Evolutionary conservation across 1,140 invertebrate genomes (phyloP).

Genomic region (Hydropsyche tenuis): DNA sequence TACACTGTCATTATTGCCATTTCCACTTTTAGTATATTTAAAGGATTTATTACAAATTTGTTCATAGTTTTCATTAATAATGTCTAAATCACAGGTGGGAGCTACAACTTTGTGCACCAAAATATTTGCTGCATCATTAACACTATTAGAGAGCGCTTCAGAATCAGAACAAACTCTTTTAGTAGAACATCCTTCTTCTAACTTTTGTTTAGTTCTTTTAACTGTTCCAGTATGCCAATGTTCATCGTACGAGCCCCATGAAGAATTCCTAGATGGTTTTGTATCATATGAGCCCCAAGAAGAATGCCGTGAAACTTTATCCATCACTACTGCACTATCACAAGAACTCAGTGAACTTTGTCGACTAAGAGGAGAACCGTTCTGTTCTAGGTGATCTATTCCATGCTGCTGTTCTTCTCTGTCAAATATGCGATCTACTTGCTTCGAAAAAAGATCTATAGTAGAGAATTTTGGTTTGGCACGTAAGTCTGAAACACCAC

Average conservation of each 20-base stretch:
- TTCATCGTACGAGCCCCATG: slow-evolving; percentile 77
- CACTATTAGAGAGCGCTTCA: slow-evolving; percentile 52
- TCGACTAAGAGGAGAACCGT: slow-evolving; percentile 64
- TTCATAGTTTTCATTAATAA: slow-evolving; percentile 58
- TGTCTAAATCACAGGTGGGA: slow-evolving; percentile 55
- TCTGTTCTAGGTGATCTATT: slow-evolving; percentile 52
- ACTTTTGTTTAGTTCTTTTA: slow-evolving; percentile 74
- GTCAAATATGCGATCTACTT: slow-evolving; percentile 75
- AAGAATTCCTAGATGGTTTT: slow-evolving; percentile 73
- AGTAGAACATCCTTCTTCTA: slow-evolving; percentile 67
- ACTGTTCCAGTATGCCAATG: slow-evolving; percentile 72
- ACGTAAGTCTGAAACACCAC: slow-evolving; percentile 60
- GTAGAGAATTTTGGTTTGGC: slow-evolving; percentile 54
- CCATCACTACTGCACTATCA: slow-evolving; percentile 75
- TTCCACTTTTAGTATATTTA: slow-evolving; percentile 39
- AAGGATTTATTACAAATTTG: slow-evolving; percentile 43
- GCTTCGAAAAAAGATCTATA: slow-evolving; percentile 75
- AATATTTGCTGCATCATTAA: slow-evolving; percentile 51
- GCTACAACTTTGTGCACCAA: slow-evolving; percentile 50
- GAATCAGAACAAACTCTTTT: slow-evolving; percentile 64
- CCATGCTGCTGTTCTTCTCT: slow-evolving; percentile 69
- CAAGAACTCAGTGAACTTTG: slow-evolving; percentile 83
- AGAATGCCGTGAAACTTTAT: slow-evolving; percentile 75
- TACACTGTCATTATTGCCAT: slow-evolving; percentile 43
- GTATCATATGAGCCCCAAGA: slow-evolving; percentile 82